Conservation (phyloP, 2,797 vertebrate species). For the Arnoldichthys spilopterus region DNA sequence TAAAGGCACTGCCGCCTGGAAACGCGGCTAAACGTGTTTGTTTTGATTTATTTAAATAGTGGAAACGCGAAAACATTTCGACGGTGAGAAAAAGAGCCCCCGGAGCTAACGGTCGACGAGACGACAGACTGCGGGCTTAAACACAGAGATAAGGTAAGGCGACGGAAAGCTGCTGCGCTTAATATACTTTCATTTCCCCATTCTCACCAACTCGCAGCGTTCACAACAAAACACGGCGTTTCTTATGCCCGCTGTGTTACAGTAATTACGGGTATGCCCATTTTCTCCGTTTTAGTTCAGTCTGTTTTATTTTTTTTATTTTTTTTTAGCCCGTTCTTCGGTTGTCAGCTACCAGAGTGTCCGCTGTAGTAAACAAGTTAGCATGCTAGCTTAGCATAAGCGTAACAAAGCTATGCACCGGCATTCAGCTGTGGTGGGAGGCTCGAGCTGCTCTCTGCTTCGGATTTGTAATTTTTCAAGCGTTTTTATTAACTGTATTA, state of each 20-base stretch:
- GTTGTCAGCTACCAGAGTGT: slow-evolving; percentile 19
- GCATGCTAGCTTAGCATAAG: slow-evolving; percentile 62
- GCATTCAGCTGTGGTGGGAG: background rate
- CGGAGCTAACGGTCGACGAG: slow-evolving; percentile 55
- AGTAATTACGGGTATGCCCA: too few species aligned
- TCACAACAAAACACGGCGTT: too few species aligned
- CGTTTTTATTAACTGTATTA: background rate
- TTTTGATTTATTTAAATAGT: slow-evolving; percentile 69
- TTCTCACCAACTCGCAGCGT: background rate
- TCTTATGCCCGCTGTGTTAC: too few species aligned
- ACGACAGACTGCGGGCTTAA: slow-evolving; percentile 40
- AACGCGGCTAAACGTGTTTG: slow-evolving; percentile 60
- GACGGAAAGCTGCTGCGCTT: background rate
- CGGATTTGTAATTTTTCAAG: background rate
- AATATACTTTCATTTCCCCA: slow-evolving; percentile 44
- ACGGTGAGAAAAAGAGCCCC: slow-evolving; percentile 14
- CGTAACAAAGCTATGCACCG: background rate
- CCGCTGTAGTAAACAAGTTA: slow-evolving; percentile 54
- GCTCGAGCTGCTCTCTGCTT: background rate
- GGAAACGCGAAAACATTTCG: slow-evolving; percentile 29
- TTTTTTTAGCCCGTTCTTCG: background rate
- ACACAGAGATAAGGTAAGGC: slow-evolving; percentile 35
- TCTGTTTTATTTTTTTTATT: background rate
- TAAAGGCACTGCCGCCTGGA: slow-evolving; percentile 65
- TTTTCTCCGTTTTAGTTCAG: background rate